A percentile compares a stretch with the other conserved stretches of the same genome.
Conservation (phyloP, 2,888 invertebrate species). For the Sarcophaga carnaria region DNA sequence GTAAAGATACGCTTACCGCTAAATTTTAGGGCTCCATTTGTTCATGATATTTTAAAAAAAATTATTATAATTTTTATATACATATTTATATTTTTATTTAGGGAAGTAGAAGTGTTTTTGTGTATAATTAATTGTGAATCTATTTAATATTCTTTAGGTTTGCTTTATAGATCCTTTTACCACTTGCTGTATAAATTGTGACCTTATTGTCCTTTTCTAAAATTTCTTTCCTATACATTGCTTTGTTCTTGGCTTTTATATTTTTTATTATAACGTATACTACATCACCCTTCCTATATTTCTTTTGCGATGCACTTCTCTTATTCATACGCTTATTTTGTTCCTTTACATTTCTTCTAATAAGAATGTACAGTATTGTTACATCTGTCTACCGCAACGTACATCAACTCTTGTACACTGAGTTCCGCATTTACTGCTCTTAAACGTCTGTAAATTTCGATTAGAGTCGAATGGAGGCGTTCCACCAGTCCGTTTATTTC, state of each 20-base stretch:
- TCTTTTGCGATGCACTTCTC: neutral
- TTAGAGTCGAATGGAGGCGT: no score
- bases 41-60: neutral
- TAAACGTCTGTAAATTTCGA: no score
- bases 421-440: no score
- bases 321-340: neutral
- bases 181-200: slow-evolving; percentile 19
- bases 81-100: neutral
- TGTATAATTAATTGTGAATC: neutral
- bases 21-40: neutral
- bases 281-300: slow-evolving; percentile 18
- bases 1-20: no score
- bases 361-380: slow-evolving; percentile 68
- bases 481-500: no score
- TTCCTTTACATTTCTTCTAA: neutral
- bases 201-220: slow-evolving; percentile 54
- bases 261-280: slow-evolving; percentile 12
- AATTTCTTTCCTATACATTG: slow-evolving; percentile 33
- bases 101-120: neutral
- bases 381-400: slow-evolving; percentile 65
- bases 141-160: slow-evolving; percentile 32
- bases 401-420: slow-evolving; percentile 26
- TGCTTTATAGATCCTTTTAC: slow-evolving; percentile 41
- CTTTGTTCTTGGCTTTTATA: slow-evolving; percentile 20
- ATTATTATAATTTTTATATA: neutral